Percentiles rank a stretch among this genome's conserved stretches.
These are phyloP conservation scores for Glaucidium brasilianum DNA, from an alignment of 2,113 vertebrate genomes.

Conservation along the genomic window DNA sequence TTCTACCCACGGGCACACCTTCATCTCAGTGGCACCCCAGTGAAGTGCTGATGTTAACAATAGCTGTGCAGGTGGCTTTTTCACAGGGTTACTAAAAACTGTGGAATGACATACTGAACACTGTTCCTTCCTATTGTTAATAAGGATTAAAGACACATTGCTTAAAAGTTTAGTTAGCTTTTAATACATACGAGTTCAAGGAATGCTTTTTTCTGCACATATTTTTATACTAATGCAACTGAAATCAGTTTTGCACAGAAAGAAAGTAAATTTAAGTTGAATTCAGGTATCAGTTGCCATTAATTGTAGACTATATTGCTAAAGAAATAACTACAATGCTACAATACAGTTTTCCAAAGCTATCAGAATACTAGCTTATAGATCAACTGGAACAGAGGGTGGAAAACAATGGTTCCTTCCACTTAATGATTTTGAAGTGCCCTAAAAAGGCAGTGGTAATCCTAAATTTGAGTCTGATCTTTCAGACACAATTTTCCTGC, in stretches of 20 bases:
- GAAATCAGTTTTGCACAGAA: neutral
- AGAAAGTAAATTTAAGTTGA: neutral
- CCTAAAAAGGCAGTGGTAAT: neutral
- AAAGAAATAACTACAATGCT: neutral
- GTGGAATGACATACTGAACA: neutral
- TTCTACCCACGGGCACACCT: neutral
- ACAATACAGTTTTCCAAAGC: neutral
- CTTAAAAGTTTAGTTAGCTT: neutral
- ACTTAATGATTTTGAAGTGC: neutral
- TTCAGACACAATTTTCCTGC: neutral
- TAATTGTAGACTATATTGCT: neutral
- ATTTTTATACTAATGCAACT: neutral
- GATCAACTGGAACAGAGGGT: neutral
- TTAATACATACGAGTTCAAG: neutral
- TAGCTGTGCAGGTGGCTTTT: neutral
- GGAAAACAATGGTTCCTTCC: neutral
- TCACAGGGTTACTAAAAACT: neutral
- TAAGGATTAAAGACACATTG: neutral
- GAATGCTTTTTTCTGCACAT: neutral
- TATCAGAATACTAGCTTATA: neutral
- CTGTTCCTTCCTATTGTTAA: neutral
- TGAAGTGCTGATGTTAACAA: rapidly evolving
- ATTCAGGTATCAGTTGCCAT: neutral
- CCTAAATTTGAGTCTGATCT: neutral
- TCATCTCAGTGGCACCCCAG: neutral